Evolutionary conservation across 64 coral and sea anemone species (phyloP).

Genomic region (Orbicella faveolata): DNA sequence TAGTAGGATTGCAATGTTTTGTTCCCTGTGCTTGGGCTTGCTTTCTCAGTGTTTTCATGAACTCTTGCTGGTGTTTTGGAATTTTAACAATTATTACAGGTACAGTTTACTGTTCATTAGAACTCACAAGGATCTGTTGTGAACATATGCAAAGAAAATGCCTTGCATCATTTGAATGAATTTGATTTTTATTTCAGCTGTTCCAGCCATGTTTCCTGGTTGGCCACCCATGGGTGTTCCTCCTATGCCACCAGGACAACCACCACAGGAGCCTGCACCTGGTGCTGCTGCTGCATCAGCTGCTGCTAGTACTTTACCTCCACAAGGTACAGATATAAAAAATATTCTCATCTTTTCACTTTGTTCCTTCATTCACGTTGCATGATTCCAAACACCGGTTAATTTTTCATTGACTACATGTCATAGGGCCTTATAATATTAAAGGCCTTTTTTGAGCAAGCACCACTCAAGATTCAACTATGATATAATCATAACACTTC

Average conservation of each 20-base stretch:
- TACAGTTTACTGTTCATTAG: too few species aligned
- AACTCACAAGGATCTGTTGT: too few species aligned
- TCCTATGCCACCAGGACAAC: conserved; percentile 57
- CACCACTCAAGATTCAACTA: too few species aligned
- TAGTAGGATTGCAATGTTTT: too few species aligned
- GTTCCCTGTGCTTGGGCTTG: too few species aligned
- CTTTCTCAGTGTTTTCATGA: too few species aligned
- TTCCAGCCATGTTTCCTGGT: conserved; percentile 92
- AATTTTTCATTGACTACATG: too few species aligned
- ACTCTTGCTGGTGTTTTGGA: too few species aligned
- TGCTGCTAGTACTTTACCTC: conserved; percentile 25
- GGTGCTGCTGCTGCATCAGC: conserved; percentile 6
- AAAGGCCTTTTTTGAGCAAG: too few species aligned
- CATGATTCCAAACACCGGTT: not conserved
- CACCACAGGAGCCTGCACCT: conserved; percentile 52
- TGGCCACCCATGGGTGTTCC: conserved; percentile 86
- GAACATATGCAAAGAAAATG: not conserved
- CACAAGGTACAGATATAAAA: conserved; percentile 5
- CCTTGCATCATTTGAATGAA: not conserved
- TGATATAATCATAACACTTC: not conserved
- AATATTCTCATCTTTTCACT: not conserved
- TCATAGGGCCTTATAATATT: too few species aligned
- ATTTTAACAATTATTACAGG: too few species aligned
- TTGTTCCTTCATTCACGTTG: not conserved
- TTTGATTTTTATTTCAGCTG: not conserved